phyloP scores from a whole-genome alignment of 2,888 invertebrate genomes.

The Esperia sulphurella region DNA sequence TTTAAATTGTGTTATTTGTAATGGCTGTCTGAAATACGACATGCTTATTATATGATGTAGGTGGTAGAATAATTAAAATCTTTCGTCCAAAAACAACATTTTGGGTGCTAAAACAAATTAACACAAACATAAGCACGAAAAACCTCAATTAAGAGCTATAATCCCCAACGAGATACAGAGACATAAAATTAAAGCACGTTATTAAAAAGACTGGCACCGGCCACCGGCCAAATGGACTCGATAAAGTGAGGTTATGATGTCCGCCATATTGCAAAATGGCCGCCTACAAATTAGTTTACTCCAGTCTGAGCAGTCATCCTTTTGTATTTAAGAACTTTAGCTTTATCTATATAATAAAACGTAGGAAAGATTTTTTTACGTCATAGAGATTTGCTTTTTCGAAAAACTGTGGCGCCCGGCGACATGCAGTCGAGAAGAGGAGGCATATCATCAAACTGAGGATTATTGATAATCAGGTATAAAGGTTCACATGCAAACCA shows the following conservation, averaged over 20 bases:
- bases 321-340: background rate
- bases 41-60: too few relatives aligned
- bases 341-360: too few relatives aligned
- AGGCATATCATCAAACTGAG: too few relatives aligned
- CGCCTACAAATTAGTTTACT: conserved; percentile 50
- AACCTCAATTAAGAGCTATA: conserved; percentile 58
- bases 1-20: too few relatives aligned
- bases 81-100: conserved; percentile 1
- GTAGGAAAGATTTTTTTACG: too few relatives aligned
- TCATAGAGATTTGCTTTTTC: too few relatives aligned
- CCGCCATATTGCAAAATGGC: conserved; percentile 57
- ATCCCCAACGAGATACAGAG: conserved; percentile 53
- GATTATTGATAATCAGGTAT: too few relatives aligned
- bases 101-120: conserved; percentile 28
- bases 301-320: background rate
- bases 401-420: too few relatives aligned
- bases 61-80: background rate
- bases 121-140: conserved; percentile 44
- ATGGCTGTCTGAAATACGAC: too few relatives aligned
- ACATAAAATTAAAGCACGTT: conserved; percentile 71
- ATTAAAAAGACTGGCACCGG: conserved; percentile 68
- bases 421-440: too few relatives aligned
- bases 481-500: too few relatives aligned
- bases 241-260: conserved; percentile 64
- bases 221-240: conserved; percentile 65